Base-by-base conservation (phyloP, 2,888 invertebrate genomes). In the Ormyrus nitidulus region DNA sequence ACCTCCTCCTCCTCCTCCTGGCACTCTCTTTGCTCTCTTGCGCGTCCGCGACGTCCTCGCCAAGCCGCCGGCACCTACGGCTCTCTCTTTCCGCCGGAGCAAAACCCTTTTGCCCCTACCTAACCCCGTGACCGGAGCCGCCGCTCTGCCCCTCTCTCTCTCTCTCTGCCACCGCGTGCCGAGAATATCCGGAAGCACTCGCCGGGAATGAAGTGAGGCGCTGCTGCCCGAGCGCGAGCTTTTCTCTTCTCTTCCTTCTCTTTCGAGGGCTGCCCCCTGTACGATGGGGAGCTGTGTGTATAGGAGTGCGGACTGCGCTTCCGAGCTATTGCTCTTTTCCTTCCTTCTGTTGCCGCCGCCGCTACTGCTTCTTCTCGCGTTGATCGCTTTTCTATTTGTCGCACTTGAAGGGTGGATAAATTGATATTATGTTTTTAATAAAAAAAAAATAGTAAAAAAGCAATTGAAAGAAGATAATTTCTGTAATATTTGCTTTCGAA, bases 121-220 rank as follows among this genome's bases (percentile, higher is more conserved):
- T 86, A 86, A 86, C 87, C 86, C 86, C 84, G 86, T 87, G 86
- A 85, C 86, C 86, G 85, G 81, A 11, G 76, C 9, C 11, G 34
- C 44, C 58, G 51, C 51, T 49, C 54, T 11, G 6, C 2, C 80
- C 84, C 84, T 85, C 82, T 79, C 74, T 79, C 82, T 2, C 58
- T 34, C 51, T 49, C 54, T 11, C 34, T 34, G 34, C 34, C 77
- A 83, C 85, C 85, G 85, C 87, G 87, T 87, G 88, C 87, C 83
- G 85, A 83, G 87, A 89, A 88, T 89, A 88, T 87, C 87, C 88
- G 86, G 87, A 87, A 88, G 87, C 88, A 87, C 86, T 87, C 85
- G 82, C 85, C 49, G 53, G 87, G 87, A 88, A 89, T 88, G 87
- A 89, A 88, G 86, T 84, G 85, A 86, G 84, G 85, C 85, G 84